These are phyloP conservation scores for Nasonovia ribisnigri DNA, from an alignment of 2,888 invertebrate species.

Conservation along the genomic window DNA sequence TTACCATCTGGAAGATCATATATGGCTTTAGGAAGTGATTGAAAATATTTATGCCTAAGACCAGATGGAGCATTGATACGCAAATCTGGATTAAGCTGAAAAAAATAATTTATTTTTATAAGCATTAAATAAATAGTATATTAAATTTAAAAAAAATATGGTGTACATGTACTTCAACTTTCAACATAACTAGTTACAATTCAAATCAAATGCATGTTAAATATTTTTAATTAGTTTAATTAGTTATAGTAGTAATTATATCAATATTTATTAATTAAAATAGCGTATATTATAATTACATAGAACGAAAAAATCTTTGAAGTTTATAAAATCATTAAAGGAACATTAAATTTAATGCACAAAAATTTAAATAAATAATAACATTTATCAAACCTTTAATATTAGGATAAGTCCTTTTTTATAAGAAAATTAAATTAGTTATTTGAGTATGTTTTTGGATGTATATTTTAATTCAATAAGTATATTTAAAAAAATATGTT, in stretches of 20 bases:
- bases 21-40: slow-evolving; percentile 88
- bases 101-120: slow-evolving; percentile 62
- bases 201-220: background rate
- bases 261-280: background rate
- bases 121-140: background rate
- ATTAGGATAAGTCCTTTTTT: background rate
- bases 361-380: background rate
- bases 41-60: slow-evolving; percentile 90
- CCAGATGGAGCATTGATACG: slow-evolving; percentile 90
- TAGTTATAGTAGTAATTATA: background rate
- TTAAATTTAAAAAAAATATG: background rate
- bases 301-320: background rate
- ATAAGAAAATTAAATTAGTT: background rate
- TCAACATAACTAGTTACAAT: background rate
- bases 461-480: background rate
- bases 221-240: background rate
- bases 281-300: background rate
- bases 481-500: background rate
- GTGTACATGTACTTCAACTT: background rate
- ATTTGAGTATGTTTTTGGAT: background rate
- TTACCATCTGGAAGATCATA: slow-evolving; percentile 93
- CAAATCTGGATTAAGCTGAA: slow-evolving; percentile 85
- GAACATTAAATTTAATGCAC: background rate
- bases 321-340: background rate
- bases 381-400: background rate